phyloP scores from a whole-genome alignment of 1,140 invertebrate genomes.

The Hyphantria cunea region DNA sequence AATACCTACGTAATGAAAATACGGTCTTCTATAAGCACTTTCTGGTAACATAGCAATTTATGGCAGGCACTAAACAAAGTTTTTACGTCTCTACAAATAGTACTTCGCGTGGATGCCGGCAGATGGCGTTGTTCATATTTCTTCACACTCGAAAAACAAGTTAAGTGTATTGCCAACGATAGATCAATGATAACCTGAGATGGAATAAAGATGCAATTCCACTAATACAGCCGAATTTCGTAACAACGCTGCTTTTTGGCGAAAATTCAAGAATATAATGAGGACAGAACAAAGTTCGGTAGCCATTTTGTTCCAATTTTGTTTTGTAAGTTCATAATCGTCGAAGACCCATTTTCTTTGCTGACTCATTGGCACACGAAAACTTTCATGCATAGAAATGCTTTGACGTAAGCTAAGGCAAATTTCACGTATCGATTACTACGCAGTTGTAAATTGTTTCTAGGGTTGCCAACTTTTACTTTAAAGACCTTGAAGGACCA shows the following conservation, averaged over 20 bases:
- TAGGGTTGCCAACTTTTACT: too few relatives aligned
- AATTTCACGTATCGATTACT: constrained; percentile 11
- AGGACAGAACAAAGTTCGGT: not conserved
- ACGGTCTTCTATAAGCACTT: too few relatives aligned
- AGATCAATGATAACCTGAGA: constrained; percentile 8
- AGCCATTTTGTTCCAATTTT: constrained; percentile 13
- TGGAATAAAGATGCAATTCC: constrained; percentile 10
- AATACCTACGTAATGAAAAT: too few relatives aligned
- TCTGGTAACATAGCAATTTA: too few relatives aligned
- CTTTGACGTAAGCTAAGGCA: constrained; percentile 12
- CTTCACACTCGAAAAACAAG: too few relatives aligned
- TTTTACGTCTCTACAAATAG: too few relatives aligned
- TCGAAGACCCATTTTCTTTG: constrained; percentile 3
- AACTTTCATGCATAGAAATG: constrained; percentile 13
- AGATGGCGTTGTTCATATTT: too few relatives aligned
- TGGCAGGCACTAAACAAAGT: too few relatives aligned
- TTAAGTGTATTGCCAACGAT: not conserved
- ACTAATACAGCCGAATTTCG: constrained; percentile 9
- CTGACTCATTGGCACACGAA: constrained; percentile 19
- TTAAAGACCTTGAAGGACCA: too few relatives aligned
- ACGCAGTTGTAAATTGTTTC: not conserved
- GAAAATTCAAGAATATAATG: constrained; percentile 18
- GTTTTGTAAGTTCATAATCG: constrained; percentile 6
- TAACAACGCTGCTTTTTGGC: constrained; percentile 4
- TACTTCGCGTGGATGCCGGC: too few relatives aligned